Percentiles rank a stretch among this genome's conserved stretches.
Evolutionary conservation across 2,113 vertebrate species (phyloP).

Genomic region (Ranitomeya variabilis): DNA sequence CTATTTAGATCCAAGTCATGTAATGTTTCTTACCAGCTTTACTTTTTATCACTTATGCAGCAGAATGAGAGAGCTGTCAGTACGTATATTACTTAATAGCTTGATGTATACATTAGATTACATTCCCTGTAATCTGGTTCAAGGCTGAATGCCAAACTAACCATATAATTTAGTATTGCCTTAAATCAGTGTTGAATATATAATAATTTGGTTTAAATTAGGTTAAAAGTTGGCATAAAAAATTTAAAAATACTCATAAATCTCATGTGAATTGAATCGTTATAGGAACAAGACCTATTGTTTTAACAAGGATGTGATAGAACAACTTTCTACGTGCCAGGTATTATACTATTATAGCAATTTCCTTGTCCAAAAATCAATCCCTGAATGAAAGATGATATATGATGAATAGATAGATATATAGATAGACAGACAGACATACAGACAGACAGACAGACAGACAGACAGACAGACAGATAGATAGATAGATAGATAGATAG

Average conservation of each 20-base stretch:
- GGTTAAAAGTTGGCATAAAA: conserved; percentile 37
- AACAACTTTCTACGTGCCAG: conserved; percentile 38
- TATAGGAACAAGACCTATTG: conserved; percentile 28
- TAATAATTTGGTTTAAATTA: conserved; percentile 50
- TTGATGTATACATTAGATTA: conserved; percentile 37
- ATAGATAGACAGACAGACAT: background rate
- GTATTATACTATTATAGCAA: conserved; percentile 7
- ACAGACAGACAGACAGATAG: background rate
- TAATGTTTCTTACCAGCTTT: background rate
- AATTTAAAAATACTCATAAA: conserved; percentile 26
- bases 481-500: background rate
- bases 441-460: conserved; percentile 6
- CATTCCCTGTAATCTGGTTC: conserved; percentile 38
- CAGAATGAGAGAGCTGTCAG: conserved; percentile 48
- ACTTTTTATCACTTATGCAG: conserved; percentile 20
- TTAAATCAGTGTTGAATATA: conserved; percentile 51
- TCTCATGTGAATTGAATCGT: conserved; percentile 38
- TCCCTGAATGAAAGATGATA: background rate
- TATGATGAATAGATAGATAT: background rate
- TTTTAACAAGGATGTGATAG: conserved; percentile 29
- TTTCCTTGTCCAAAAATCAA: background rate
- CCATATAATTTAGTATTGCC: conserved; percentile 24
- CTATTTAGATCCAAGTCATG: background rate
- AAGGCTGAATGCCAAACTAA: conserved; percentile 53
- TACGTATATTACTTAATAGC: conserved; percentile 28